A percentile compares a stretch with the other conserved stretches of the same genome.
These are phyloP conservation scores for Echinarachnius parma DNA, from an alignment of 53 echinoderm and acorn worm species.

Conservation along the genomic window DNA sequence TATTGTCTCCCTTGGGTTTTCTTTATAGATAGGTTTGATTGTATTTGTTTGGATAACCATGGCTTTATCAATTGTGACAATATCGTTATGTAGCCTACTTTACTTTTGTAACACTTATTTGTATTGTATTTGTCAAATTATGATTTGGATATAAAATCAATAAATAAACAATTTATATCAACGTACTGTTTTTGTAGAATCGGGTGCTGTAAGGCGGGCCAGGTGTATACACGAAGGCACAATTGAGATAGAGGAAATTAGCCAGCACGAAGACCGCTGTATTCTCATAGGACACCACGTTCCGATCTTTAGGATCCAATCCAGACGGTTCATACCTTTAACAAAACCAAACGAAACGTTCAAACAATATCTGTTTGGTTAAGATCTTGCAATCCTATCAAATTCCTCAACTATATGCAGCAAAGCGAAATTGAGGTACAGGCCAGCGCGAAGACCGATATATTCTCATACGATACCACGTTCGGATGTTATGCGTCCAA, in stretches of 20 bases:
- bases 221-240: slow-evolving; percentile 36
- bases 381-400: too few species aligned
- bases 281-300: slow-evolving; percentile 45
- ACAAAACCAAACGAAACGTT: too few species aligned
- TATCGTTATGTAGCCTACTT: too few species aligned
- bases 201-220: slow-evolving; percentile 52
- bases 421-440: too few species aligned
- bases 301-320: neutral
- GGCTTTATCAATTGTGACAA: too few species aligned
- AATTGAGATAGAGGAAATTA: slow-evolving; percentile 32
- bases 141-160: neutral
- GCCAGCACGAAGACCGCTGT: slow-evolving; percentile 38
- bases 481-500: neutral
- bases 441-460: slow-evolving; percentile 20
- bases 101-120: too few species aligned
- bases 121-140: too few species aligned
- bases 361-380: too few species aligned
- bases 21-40: too few species aligned
- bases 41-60: too few species aligned
- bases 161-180: neutral
- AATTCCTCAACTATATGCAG: too few species aligned
- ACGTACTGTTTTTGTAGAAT: slow-evolving; percentile 45
- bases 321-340: slow-evolving; percentile 24
- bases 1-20: too few species aligned
- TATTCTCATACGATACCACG: slow-evolving; percentile 44